These are phyloP conservation scores for Diabrotica undecimpunctata DNA, from an alignment of 1,140 invertebrate species.

Conservation along the genomic window DNA sequence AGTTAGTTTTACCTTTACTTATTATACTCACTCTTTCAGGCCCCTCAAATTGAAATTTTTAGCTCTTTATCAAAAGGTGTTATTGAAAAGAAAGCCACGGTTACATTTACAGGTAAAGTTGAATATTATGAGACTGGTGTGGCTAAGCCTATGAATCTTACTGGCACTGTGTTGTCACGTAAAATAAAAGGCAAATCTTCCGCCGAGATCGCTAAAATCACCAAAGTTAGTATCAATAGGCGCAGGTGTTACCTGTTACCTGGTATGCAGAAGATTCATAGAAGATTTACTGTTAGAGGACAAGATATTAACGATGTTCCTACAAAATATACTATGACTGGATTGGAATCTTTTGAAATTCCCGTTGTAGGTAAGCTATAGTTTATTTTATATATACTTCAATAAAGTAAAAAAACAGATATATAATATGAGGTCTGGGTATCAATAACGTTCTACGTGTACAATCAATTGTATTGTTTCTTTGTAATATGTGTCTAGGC, in stretches of 20 bases:
- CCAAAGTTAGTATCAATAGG: conserved; percentile 58
- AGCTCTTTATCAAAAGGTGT: conserved; percentile 44
- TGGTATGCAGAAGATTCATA: conserved; percentile 57
- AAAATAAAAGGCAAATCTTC: conserved; percentile 49
- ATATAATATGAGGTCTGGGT: no score
- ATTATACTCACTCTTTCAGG: conserved; percentile 50
- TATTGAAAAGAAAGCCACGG: conserved; percentile 62
- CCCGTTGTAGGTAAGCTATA: conserved; percentile 63
- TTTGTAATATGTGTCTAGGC: no score
- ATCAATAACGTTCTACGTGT: no score
- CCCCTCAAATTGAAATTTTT: conserved; percentile 51
- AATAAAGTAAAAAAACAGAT: no score
- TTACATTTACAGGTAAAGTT: conserved; percentile 61
- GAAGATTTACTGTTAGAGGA: conserved; percentile 59
- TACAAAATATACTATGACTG: conserved; percentile 63
- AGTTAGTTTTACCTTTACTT: conserved; percentile 30
- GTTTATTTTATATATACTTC: conserved; percentile 17
- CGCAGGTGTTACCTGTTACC: conserved; percentile 59
- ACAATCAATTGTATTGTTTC: no score
- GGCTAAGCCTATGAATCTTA: conserved; percentile 55
- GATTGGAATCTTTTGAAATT: conserved; percentile 66
- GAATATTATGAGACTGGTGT: conserved; percentile 63
- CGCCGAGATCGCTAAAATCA: conserved; percentile 53
- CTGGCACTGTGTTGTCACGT: conserved; percentile 55
- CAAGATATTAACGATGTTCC: conserved; percentile 61